phyloP scores from a whole-genome alignment of 2,888 invertebrate genomes.

The Entomobrya multifasciata region DNA sequence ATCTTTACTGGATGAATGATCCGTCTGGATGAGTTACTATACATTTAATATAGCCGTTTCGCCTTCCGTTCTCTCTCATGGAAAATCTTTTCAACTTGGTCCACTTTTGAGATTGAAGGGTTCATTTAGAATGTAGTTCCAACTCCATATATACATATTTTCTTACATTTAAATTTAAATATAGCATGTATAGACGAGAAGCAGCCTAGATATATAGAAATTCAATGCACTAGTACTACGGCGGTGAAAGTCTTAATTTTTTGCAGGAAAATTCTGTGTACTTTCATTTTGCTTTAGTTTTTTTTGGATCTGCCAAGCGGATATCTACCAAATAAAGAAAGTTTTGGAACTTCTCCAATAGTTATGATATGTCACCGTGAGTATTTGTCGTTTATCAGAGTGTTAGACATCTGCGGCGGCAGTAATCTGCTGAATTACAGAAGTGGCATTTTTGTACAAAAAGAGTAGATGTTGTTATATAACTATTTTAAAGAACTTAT shows the following conservation, averaged over 20 bases:
- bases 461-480: neutral
- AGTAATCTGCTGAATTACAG: constrained; percentile 19
- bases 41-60: neutral
- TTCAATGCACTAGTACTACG: too few relatives aligned
- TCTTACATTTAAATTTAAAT: too few relatives aligned
- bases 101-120: neutral
- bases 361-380: neutral
- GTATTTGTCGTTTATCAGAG: constrained; percentile 30
- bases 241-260: too few relatives aligned
- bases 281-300: too few relatives aligned
- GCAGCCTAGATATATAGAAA: too few relatives aligned
- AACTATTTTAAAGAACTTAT: neutral
- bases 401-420: constrained; percentile 2
- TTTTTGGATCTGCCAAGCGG: too few relatives aligned
- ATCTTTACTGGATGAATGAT: constrained; percentile 58
- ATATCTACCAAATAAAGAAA: too few relatives aligned
- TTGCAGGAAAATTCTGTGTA: too few relatives aligned
- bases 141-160: too few relatives aligned
- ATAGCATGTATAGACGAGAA: too few relatives aligned
- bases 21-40: constrained; percentile 26
- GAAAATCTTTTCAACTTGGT: neutral
- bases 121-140: neutral
- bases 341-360: constrained; percentile 35
- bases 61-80: neutral
- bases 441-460: constrained; percentile 29